phyloP scores from a whole-genome alignment of 2,888 invertebrate species.

The Scaptomyza cyrtandrae region DNA sequence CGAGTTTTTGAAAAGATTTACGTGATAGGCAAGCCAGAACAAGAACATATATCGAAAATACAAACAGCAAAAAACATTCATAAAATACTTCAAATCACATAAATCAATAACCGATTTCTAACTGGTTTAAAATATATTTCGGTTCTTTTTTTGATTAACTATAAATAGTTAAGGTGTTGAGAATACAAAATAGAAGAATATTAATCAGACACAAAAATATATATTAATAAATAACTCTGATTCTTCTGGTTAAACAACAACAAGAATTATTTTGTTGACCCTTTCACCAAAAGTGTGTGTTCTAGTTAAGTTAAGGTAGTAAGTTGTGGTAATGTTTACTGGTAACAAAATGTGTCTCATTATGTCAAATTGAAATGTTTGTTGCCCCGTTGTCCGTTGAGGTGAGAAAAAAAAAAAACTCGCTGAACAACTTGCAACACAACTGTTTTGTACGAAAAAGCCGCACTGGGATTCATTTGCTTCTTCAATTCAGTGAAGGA shows the following conservation, averaged over 20 bases:
- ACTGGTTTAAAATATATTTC: conserved; percentile 29
- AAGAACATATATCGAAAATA: conserved; percentile 22
- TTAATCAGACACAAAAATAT: too few relatives aligned
- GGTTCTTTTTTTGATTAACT: not conserved
- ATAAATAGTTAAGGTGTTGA: not conserved
- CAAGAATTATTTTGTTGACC: too few relatives aligned
- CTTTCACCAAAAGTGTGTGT: too few relatives aligned
- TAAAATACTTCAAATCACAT: conserved; percentile 25
- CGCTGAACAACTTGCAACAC: conserved; percentile 56
- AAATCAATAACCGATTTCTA: conserved; percentile 39
- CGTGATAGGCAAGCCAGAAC: not conserved
- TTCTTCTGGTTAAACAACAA: too few relatives aligned
- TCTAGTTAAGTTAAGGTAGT: conserved; percentile 29
- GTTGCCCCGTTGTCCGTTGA: conserved; percentile 69
- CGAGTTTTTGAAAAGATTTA: conserved; percentile 1
- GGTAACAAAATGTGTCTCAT: conserved; percentile 82
- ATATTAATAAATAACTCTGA: too few relatives aligned
- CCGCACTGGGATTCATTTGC: conserved; percentile 25
- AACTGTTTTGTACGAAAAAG: conserved; percentile 10
- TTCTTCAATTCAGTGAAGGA: conserved; percentile 46
- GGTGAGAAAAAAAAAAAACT: conserved; percentile 54
- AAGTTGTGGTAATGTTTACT: conserved; percentile 50
- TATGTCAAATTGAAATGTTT: conserved; percentile 85
- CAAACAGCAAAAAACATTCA: conserved; percentile 12
- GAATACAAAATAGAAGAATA: not conserved